A percentile compares a stretch with the other conserved stretches of the same genome.
Evolutionary conservation across 2,888 invertebrate species (phyloP).

Genomic region (Dorcus parallelipipedus): DNA sequence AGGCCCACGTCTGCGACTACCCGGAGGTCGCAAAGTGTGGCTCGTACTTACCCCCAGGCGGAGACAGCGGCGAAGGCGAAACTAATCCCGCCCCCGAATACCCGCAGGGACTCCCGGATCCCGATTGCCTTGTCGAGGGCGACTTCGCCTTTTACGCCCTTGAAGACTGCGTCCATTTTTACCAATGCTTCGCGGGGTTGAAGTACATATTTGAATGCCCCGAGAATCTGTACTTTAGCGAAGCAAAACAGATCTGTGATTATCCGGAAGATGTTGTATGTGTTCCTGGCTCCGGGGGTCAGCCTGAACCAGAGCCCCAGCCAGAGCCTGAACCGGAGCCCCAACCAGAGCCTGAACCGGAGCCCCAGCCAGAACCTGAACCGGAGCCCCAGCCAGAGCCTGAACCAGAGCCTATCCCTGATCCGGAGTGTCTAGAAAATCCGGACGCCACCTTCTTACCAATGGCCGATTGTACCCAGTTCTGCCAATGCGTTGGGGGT

Average conservation of each 20-base stretch:
- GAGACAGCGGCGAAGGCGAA: background rate
- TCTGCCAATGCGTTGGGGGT: constrained; percentile 11
- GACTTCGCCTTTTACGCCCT: no score
- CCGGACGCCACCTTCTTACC: background rate
- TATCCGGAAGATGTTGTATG: constrained; percentile 28
- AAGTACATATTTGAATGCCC: constrained; percentile 5
- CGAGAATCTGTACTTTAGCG: constrained; percentile 13
- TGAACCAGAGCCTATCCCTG: background rate
- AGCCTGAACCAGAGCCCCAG: constrained; percentile 26
- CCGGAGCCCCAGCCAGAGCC: constrained; percentile 47
- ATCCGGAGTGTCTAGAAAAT: background rate
- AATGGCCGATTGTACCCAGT: background rate
- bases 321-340: constrained; percentile 45
- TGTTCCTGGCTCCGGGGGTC: background rate
- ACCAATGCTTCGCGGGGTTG: constrained; percentile 9
- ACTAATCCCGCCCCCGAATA: constrained; percentile 4
- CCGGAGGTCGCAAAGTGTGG: background rate
- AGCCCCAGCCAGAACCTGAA: background rate
- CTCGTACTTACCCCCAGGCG: background rate
- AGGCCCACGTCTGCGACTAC: background rate
- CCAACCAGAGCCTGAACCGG: constrained; percentile 41
- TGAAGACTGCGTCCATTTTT: constrained; percentile 4
- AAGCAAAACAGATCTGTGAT: background rate
- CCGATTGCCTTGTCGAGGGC: no score
- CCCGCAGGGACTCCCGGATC: no score